Conservation (phyloP, 2,888 invertebrate species). For the Cecidostiba fungosa region DNA sequence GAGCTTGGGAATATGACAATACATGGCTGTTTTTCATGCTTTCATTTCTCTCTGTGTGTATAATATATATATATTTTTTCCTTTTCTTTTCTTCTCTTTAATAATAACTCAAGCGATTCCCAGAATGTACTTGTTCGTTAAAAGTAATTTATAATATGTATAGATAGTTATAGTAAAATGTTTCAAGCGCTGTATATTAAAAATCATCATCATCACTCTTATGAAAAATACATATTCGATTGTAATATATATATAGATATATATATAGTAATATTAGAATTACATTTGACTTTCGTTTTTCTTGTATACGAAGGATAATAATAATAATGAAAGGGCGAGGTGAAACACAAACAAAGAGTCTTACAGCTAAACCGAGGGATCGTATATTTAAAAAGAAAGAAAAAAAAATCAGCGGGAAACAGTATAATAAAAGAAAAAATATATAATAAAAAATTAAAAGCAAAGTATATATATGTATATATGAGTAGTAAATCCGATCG, state of each 20-base stretch:
- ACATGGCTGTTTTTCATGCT: slow-evolving; percentile 28
- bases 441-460: slow-evolving; percentile 6
- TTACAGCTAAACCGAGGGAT: slow-evolving; percentile 48
- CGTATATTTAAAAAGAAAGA: slow-evolving; percentile 43
- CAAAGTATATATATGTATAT: not conserved
- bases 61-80: slow-evolving; percentile 37
- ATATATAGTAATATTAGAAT: slow-evolving; percentile 56
- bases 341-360: slow-evolving; percentile 60
- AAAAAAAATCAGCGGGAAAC: not conserved
- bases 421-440: not conserved
- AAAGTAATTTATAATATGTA: slow-evolving; percentile 60
- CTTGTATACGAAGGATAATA: slow-evolving; percentile 45
- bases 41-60: slow-evolving; percentile 7
- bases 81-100: slow-evolving; percentile 13
- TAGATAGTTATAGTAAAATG: slow-evolving; percentile 59
- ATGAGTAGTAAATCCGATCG: slow-evolving; percentile 46
- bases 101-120: slow-evolving; percentile 58
- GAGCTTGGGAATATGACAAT: slow-evolving; percentile 38
- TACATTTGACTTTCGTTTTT: slow-evolving; percentile 59
- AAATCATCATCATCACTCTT: slow-evolving; percentile 59
- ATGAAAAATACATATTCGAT: slow-evolving; percentile 61
- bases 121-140: slow-evolving; percentile 60
- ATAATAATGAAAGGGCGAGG: slow-evolving; percentile 49
- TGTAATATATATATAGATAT: slow-evolving; percentile 52
- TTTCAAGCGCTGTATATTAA: slow-evolving; percentile 64